phyloP scores from a whole-genome alignment of 1,140 invertebrate species.

The Trichoplusia ni region DNA sequence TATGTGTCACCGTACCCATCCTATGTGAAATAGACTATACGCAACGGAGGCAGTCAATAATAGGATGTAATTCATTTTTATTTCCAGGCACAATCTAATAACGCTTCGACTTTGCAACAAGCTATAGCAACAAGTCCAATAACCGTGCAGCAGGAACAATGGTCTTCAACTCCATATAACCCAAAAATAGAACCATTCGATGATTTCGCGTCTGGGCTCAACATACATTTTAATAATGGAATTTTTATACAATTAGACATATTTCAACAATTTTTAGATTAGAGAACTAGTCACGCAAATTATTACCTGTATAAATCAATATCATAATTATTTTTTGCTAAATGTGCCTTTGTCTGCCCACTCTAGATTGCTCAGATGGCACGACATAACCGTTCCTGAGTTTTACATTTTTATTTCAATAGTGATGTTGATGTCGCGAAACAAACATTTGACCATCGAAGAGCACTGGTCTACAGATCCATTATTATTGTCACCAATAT shows the following conservation, averaged over 20 bases:
- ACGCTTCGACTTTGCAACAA: neutral
- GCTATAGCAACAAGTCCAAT: neutral
- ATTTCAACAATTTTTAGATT: neutral
- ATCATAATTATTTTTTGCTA: neutral
- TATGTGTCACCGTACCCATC: neutral
- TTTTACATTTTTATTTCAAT: constrained; percentile 24
- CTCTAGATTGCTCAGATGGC: neutral
- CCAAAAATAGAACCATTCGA: neutral
- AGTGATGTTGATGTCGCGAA: constrained; percentile 22
- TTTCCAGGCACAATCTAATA: neutral
- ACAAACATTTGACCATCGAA: constrained; percentile 17
- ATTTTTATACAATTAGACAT: neutral
- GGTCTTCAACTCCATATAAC: neutral
- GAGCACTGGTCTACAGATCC: neutral
- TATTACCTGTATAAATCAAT: neutral
- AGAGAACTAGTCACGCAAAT: neutral
- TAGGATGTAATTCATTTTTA: neutral
- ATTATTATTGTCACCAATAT: constrained; percentile 15
- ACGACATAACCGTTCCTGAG: constrained; percentile 19
- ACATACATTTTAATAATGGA: neutral
- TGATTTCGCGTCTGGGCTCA: neutral
- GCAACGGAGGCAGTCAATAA: neutral
- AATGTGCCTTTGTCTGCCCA: neutral
- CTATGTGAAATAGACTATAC: neutral
- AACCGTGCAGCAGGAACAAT: neutral